Evolutionary conservation across 2,797 vertebrate genomes (phyloP).

Genomic region (Cercopithecus hamlyni): DNA sequence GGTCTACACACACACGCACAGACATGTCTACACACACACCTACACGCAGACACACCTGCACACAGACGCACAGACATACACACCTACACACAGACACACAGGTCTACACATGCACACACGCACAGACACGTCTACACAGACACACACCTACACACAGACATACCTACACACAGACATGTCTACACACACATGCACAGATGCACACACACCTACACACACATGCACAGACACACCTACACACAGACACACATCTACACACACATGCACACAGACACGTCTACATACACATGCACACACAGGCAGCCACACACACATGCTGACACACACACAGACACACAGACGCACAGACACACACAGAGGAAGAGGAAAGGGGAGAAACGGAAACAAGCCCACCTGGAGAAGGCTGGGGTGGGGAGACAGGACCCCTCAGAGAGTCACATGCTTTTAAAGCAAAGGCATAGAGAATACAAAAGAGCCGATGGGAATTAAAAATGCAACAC

Average conservation of each 20-base stretch:
- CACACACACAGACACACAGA: neutral
- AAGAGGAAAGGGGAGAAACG: too few relatives aligned
- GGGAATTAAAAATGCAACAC: neutral
- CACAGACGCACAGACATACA: neutral
- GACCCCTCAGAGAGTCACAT: too few relatives aligned
- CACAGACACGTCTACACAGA: too few relatives aligned
- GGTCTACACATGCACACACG: neutral
- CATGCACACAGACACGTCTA: neutral
- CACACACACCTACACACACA: neutral
- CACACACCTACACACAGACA: too few relatives aligned
- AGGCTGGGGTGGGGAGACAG: rapidly evolving
- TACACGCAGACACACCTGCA: neutral
- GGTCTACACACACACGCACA: too few relatives aligned
- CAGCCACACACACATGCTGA: neutral
- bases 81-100: too few relatives aligned
- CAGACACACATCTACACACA: neutral
- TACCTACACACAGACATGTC: neutral
- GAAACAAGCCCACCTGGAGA: too few relatives aligned
- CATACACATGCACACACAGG: neutral
- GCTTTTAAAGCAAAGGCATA: too few relatives aligned
- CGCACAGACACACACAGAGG: neutral
- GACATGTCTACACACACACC: rapidly evolving
- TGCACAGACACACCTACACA: neutral
- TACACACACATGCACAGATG: neutral
- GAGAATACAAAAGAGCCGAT: rapidly evolving